Evolutionary conservation across 2,888 invertebrate species (phyloP).

Genomic region (Tetragonisca angustula): DNA sequence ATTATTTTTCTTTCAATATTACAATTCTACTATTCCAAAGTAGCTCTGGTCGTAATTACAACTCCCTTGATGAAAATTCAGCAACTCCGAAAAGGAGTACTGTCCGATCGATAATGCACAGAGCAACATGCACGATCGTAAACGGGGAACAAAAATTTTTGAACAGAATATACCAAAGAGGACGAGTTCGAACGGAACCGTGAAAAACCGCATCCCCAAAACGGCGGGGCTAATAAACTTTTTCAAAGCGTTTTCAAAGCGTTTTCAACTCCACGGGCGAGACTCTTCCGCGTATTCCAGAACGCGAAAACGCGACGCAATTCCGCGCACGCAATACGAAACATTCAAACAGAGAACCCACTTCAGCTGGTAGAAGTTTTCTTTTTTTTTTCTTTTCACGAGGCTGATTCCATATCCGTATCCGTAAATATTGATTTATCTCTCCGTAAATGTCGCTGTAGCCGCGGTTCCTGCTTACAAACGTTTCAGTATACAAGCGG

Average conservation of each 20-base stretch:
- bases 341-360: slow-evolving; percentile 30
- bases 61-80: too few species aligned
- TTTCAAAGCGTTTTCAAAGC: too few species aligned
- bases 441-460: slow-evolving; percentile 10
- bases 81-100: too few species aligned
- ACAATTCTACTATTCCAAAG: too few species aligned
- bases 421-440: slow-evolving; percentile 43
- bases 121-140: too few species aligned
- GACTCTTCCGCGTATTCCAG: too few species aligned
- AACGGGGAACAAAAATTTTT: not conserved
- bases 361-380: slow-evolving; percentile 10
- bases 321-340: slow-evolving; percentile 6
- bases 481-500: not conserved
- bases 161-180: accelerated
- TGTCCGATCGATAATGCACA: too few species aligned
- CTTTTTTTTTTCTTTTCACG: slow-evolving; percentile 15
- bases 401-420: slow-evolving; percentile 4
- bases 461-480: not conserved
- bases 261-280: too few species aligned
- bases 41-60: too few species aligned
- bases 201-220: not conserved
- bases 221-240: not conserved
- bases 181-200: not conserved
- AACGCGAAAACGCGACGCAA: slow-evolving; percentile 7
- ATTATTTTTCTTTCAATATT: too few species aligned